Percentiles rank a stretch among this genome's conserved stretches.
These are phyloP conservation scores for Deroplatys truncata DNA, from an alignment of 2,888 invertebrate genomes.

Conservation along the genomic window DNA sequence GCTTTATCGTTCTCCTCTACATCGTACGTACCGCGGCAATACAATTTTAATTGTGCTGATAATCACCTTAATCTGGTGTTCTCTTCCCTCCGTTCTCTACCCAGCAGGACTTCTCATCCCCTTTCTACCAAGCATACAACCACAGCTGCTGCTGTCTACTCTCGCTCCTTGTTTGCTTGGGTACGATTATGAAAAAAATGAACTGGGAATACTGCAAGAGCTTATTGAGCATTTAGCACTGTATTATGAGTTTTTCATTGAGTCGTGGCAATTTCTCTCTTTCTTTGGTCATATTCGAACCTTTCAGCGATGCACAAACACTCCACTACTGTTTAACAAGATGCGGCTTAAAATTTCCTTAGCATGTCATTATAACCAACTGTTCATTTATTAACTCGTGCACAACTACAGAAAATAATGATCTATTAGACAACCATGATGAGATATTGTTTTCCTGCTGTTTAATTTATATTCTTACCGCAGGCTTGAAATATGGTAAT, in stretches of 20 bases:
- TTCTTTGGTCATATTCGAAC: no score
- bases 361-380: no score
- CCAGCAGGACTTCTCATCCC: neutral
- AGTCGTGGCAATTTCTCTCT: neutral
- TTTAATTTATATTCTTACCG: no score
- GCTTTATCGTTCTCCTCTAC: no score
- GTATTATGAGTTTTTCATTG: neutral
- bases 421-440: no score
- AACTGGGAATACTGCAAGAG: neutral
- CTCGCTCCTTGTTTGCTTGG: neutral
- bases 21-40: no score
- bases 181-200: neutral
- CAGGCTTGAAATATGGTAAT: no score
- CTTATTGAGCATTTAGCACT: neutral
- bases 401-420: no score
- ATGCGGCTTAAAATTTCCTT: neutral
- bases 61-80: slow-evolving; percentile 12
- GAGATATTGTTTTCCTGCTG: no score
- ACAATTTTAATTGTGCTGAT: slow-evolving; percentile 21
- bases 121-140: neutral
- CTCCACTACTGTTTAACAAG: neutral
- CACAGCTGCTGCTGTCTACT: neutral
- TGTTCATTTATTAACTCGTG: no score
- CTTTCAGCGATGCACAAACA: neutral
- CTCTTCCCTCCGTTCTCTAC: neutral